These are phyloP conservation scores for Chlorodrepanis virens DNA, from an alignment of 2,113 vertebrate species.

Conservation along the genomic window DNA sequence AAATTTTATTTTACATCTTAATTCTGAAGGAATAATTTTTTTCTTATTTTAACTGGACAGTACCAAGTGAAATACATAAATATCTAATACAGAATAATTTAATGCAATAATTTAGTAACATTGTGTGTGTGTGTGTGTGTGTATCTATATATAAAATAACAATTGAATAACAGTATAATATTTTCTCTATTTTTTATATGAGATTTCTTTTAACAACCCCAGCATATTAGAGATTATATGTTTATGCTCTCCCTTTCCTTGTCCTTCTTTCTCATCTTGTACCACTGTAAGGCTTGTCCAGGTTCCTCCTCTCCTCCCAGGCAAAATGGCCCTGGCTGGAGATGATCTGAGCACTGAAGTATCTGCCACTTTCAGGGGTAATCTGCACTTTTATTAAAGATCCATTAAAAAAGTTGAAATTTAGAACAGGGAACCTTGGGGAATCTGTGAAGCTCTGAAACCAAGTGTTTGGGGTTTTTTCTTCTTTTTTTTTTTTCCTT, in stretches of 20 bases:
- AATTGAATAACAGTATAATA: not conserved
- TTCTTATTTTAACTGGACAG: not conserved
- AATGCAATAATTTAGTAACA: not conserved
- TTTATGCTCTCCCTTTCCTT: not conserved
- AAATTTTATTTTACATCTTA: not conserved
- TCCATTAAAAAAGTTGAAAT: not conserved
- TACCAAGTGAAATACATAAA: not conserved
- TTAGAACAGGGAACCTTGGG: not conserved
- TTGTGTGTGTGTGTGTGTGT: not conserved
- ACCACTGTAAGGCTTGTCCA: not conserved
- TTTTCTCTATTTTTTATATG: not conserved
- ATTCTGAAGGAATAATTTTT: not conserved
- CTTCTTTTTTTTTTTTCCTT: not conserved
- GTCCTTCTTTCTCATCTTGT: not conserved
- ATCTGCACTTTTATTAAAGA: not conserved
- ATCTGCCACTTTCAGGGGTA: not conserved
- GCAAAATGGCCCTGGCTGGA: not conserved
- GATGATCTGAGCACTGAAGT: not conserved
- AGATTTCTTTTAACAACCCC: not conserved
- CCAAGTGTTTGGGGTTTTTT: rapidly evolving
- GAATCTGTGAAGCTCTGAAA: not conserved
- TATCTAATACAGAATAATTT: not conserved
- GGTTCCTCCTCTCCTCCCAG: not conserved
- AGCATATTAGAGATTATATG: not conserved
- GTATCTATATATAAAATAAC: not conserved